Conservation (phyloP, 2,113 vertebrate species). For the Embiotoca jacksoni region DNA sequence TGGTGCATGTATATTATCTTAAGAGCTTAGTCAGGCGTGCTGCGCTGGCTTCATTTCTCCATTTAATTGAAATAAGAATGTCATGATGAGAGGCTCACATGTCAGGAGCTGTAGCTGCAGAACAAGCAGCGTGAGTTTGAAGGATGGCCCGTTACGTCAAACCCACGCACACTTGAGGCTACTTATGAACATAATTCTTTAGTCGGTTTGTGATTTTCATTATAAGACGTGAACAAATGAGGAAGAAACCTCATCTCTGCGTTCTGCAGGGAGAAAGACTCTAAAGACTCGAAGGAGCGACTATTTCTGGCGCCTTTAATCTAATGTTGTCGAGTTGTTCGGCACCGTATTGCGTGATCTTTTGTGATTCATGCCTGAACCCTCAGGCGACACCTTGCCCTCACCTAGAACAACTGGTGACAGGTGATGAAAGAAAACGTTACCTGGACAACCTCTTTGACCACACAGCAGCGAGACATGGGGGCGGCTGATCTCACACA, state of each 20-base stretch:
- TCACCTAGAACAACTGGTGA: conserved; percentile 41
- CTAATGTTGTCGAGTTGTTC: not conserved
- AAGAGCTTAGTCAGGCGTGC: conserved; percentile 36
- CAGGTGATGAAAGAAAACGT: conserved; percentile 64
- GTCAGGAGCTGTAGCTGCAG: conserved; percentile 31
- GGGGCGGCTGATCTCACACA: conserved; percentile 43
- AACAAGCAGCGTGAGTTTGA: conserved; percentile 33
- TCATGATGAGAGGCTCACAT: conserved; percentile 35
- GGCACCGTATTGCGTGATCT: conserved; percentile 3
- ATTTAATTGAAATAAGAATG: conserved; percentile 69
- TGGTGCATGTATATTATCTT: conserved; percentile 47
- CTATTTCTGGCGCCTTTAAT: conserved; percentile 7
- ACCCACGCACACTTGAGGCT: conserved; percentile 31
- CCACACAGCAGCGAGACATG: conserved; percentile 41
- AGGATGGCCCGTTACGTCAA: conserved; percentile 25
- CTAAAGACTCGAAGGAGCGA: not conserved
- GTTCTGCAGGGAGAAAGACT: not conserved
- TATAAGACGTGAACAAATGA: conserved; percentile 11
- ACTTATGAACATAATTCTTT: conserved; percentile 21
- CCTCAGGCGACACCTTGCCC: conserved; percentile 17
- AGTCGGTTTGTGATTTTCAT: conserved; percentile 42
- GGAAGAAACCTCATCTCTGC: not conserved
- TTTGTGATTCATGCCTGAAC: conserved; percentile 16
- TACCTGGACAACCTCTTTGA: conserved; percentile 66
- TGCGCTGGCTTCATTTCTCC: conserved; percentile 30